phyloP scores from a whole-genome alignment of 2,797 vertebrate genomes.

The Hylomyscus alleni region DNA sequence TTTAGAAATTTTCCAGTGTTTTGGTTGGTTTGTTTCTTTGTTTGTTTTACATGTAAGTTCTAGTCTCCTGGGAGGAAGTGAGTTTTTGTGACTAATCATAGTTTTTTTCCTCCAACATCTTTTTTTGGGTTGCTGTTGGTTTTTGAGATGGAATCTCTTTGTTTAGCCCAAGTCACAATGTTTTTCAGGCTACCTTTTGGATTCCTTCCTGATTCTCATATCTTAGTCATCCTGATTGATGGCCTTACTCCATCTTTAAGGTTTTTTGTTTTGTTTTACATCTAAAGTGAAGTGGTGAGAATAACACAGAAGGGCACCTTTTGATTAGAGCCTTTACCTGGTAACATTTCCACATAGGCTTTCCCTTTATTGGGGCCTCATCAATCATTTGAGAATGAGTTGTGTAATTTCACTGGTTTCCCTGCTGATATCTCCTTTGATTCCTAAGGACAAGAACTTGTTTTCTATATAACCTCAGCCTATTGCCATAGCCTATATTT shows the following conservation, averaged over 20 bases:
- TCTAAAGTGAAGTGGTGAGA: slow-evolving; percentile 57
- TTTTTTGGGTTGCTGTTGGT: neutral
- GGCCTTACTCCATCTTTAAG: neutral
- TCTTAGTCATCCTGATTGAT: neutral
- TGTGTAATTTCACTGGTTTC: neutral
- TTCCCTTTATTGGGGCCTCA: neutral
- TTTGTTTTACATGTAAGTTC: slow-evolving; percentile 23
- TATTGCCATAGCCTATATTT: neutral
- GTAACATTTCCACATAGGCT: slow-evolving; percentile 10
- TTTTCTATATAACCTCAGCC: neutral
- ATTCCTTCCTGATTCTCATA: neutral
- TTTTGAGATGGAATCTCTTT: neutral
- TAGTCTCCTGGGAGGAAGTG: slow-evolving; percentile 54
- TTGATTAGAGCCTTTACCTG: neutral
- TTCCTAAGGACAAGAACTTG: neutral
- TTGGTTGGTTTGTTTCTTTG: slow-evolving; percentile 39
- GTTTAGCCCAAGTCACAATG: neutral
- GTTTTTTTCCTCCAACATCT: slow-evolving; percentile 5
- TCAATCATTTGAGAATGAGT: slow-evolving; percentile 1
- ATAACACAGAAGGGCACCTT: neutral
- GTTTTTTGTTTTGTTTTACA: neutral
- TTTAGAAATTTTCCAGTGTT: neutral
- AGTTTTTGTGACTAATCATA: slow-evolving; percentile 29
- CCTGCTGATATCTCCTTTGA: neutral
- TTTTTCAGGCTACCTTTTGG: neutral